Conservation (phyloP, 2,113 vertebrate genomes). For the Butorides virescens region DNA sequence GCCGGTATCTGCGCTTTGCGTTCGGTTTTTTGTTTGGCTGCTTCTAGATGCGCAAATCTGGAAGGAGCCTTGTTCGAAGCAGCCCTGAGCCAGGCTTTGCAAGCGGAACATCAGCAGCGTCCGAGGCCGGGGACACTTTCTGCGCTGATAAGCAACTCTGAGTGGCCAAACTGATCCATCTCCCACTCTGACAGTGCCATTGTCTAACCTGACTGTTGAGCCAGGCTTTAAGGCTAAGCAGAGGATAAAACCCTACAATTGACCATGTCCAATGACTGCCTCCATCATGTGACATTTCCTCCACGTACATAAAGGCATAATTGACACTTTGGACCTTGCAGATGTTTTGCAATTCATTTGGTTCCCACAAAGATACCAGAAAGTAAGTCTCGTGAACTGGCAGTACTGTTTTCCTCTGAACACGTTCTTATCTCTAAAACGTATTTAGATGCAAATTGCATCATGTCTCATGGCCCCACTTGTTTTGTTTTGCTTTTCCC, state of each 20-base stretch:
- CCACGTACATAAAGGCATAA: constrained; percentile 71
- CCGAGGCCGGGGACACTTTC: constrained; percentile 47
- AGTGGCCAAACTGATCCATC: constrained; percentile 74
- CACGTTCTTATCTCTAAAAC: constrained; percentile 42
- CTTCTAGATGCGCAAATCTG: neutral
- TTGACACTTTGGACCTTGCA: constrained; percentile 73
- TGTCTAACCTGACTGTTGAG: constrained; percentile 69
- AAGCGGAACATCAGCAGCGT: constrained; percentile 30
- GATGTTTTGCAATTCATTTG: constrained; percentile 75
- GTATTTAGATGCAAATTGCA: constrained; percentile 63
- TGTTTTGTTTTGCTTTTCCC: constrained; percentile 27
- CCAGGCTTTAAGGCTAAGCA: constrained; percentile 67
- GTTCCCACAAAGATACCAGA: constrained; percentile 74
- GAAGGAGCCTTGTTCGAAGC: constrained; percentile 6
- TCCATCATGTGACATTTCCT: constrained; percentile 75
- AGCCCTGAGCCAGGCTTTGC: constrained; percentile 44
- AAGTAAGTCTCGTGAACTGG: constrained; percentile 63
- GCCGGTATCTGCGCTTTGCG: constrained; percentile 20
- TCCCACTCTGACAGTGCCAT: constrained; percentile 65
- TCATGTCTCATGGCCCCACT: neutral
- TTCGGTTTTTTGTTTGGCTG: neutral
- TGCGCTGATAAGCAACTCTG: constrained; percentile 58
- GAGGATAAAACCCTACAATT: constrained; percentile 74
- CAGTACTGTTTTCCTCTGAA: constrained; percentile 51
- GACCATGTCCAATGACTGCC: constrained; percentile 75